Evolutionary conservation across 2,888 invertebrate genomes (phyloP).

Genomic region (Conomelus anceps): DNA sequence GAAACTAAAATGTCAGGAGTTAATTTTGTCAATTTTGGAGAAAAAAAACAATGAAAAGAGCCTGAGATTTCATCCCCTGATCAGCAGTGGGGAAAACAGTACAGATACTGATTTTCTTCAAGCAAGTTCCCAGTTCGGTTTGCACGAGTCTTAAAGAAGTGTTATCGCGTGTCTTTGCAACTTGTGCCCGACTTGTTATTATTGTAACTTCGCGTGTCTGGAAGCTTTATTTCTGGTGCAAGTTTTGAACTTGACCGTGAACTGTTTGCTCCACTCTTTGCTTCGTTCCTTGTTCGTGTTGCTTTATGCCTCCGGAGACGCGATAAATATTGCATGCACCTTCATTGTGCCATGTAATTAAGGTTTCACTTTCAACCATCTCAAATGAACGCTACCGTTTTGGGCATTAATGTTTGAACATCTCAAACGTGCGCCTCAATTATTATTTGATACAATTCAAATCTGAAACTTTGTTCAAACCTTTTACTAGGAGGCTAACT

Average conservation of each 20-base stretch:
- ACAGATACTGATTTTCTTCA: not conserved
- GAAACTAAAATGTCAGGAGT: too few species aligned
- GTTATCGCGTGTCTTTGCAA: not conserved
- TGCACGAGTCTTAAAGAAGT: not conserved
- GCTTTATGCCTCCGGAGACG: not conserved
- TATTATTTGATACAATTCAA: not conserved
- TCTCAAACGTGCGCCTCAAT: not conserved
- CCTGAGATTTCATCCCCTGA: not conserved
- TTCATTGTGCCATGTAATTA: not conserved
- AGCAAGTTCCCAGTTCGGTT: not conserved
- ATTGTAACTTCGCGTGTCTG: not conserved
- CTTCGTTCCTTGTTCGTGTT: not conserved
- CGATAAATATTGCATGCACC: not conserved
- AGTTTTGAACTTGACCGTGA: not conserved
- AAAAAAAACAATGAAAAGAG: not conserved
- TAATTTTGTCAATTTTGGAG: too few species aligned
- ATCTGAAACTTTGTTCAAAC: not conserved
- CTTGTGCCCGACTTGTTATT: not conserved
- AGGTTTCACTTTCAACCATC: not conserved
- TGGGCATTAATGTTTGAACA: not conserved
- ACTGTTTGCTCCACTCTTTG: not conserved
- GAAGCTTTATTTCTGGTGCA: not conserved
- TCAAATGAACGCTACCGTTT: not conserved
- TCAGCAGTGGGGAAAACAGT: not conserved
- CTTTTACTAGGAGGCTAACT: not conserved